phyloP scores from a whole-genome alignment of 2,113 vertebrate genomes.

The Barbus barbus region DNA sequence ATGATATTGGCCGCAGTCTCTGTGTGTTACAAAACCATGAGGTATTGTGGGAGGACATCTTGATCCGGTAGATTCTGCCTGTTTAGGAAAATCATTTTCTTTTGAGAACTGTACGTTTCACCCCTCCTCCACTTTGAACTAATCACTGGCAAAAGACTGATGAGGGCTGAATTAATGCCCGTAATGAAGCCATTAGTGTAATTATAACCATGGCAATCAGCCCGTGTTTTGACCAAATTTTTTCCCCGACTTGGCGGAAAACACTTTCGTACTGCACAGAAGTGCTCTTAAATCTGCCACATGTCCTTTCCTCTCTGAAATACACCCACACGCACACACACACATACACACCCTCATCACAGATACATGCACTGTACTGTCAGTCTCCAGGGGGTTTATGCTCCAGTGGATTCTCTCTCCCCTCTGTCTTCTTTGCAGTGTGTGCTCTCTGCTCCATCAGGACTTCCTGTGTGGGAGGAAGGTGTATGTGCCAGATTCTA shows the following conservation, averaged over 20 bases:
- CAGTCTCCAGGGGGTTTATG: slow-evolving; percentile 31
- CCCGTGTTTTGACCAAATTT: slow-evolving; percentile 57
- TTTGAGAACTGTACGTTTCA: slow-evolving; percentile 50
- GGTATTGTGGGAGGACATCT: slow-evolving; percentile 19
- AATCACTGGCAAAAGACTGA: slow-evolving; percentile 61
- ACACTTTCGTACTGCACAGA: slow-evolving; percentile 39
- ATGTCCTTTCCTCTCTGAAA: slow-evolving; percentile 16
- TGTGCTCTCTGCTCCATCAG: slow-evolving; percentile 59
- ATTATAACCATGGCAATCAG: slow-evolving; percentile 61
- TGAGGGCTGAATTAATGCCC: slow-evolving; percentile 58
- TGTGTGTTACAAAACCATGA: slow-evolving; percentile 18
- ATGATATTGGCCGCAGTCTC: background rate
- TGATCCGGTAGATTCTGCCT: slow-evolving; percentile 39
- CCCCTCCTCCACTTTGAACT: slow-evolving; percentile 51
- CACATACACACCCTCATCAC: slow-evolving; percentile 49
- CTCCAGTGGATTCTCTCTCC: slow-evolving; percentile 43
- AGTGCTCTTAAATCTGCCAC: slow-evolving; percentile 38
- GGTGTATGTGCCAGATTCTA: slow-evolving; percentile 22
- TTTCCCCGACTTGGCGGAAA: slow-evolving; percentile 46
- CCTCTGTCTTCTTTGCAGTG: slow-evolving; percentile 49
- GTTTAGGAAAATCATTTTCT: slow-evolving; percentile 49
- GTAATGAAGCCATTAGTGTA: slow-evolving; percentile 64
- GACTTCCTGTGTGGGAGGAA: slow-evolving; percentile 37
- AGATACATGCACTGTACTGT: slow-evolving; percentile 15
- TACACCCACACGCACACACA: slow-evolving; percentile 32